These are phyloP conservation scores for Coenobita brevimanus DNA, from an alignment of 1,140 invertebrate species.

Conservation along the genomic window DNA sequence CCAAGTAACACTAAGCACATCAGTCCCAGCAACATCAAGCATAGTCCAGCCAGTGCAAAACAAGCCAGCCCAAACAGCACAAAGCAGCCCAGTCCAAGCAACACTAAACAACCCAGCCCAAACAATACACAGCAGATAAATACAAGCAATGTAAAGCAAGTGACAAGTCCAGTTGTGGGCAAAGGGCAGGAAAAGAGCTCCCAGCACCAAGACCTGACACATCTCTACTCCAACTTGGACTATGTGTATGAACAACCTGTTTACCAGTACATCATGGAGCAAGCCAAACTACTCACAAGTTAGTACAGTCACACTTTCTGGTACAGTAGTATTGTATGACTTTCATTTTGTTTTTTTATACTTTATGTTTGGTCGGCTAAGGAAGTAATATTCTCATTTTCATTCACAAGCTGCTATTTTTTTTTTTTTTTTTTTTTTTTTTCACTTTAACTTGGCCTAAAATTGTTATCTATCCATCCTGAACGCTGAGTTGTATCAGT, in stretches of 20 bases:
- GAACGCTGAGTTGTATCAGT: too few relatives aligned
- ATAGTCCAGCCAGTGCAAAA: constrained; percentile 28
- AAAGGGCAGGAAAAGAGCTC: constrained; percentile 24
- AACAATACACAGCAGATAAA: constrained; percentile 53
- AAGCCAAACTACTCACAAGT: constrained; percentile 75
- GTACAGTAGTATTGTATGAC: too few relatives aligned
- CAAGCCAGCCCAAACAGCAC: constrained; percentile 34
- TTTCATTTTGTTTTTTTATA: too few relatives aligned
- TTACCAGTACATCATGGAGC: constrained; percentile 91
- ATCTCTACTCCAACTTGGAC: constrained; percentile 67
- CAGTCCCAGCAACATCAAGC: constrained; percentile 30
- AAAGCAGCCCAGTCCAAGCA: constrained; percentile 32
- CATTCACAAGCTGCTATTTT: too few relatives aligned
- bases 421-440: too few relatives aligned
- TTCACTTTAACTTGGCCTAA: too few relatives aligned
- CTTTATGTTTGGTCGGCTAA: too few relatives aligned
- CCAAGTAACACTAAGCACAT: constrained; percentile 55
- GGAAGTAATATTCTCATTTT: too few relatives aligned
- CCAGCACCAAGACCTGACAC: constrained; percentile 64
- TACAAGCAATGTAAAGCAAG: not conserved
- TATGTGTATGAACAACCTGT: constrained; percentile 75
- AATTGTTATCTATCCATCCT: too few relatives aligned
- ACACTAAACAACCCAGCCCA: constrained; percentile 38
- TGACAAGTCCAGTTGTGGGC: not conserved
- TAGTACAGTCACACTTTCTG: not conserved